Conservation (phyloP, 2,113 vertebrate genomes). For the Oryzias celebensis region DNA sequence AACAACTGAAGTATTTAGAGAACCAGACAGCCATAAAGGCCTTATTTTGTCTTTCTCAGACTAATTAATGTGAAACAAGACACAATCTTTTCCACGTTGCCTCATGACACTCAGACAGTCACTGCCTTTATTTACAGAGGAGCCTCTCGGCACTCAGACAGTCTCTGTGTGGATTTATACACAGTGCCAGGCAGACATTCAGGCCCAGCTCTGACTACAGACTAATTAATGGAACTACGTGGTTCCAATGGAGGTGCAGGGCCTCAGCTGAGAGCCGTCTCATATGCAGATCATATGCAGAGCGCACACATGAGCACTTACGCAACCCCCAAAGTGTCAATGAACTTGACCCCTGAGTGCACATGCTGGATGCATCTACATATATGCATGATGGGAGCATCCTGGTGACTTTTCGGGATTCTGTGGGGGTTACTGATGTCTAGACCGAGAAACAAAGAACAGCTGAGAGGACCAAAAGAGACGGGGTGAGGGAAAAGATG, state of each 20-base stretch:
- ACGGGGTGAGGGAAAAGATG: not conserved
- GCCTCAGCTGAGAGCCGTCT: conserved; percentile 41
- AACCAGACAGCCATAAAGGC: conserved; percentile 25
- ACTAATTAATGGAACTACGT: conserved; percentile 65
- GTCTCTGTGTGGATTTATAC: conserved; percentile 58
- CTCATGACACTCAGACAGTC: conserved; percentile 32
- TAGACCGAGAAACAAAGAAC: conserved; percentile 58
- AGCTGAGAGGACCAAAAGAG: conserved; percentile 34
- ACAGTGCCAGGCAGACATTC: conserved; percentile 44
- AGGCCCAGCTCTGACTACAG: conserved; percentile 43
- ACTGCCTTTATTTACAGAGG: conserved; percentile 50
- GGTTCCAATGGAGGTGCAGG: conserved; percentile 20
- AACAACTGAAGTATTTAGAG: conserved; percentile 34
- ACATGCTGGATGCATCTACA: conserved; percentile 57
- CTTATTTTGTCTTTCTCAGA: conserved; percentile 8
- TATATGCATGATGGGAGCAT: conserved; percentile 51
- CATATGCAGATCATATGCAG: conserved; percentile 63
- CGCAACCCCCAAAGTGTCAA: conserved; percentile 9
- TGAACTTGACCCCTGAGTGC: conserved; percentile 45
- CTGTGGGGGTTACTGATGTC: conserved; percentile 31
- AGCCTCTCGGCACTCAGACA: conserved; percentile 42
- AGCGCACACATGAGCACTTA: conserved; percentile 15
- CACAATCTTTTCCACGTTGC: conserved; percentile 17
- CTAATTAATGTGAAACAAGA: conserved; percentile 61
- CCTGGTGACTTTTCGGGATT: conserved; percentile 7